Evolutionary conservation across 1,140 invertebrate genomes (phyloP).

Genomic region (Stenopsyche tienmushanensis): DNA sequence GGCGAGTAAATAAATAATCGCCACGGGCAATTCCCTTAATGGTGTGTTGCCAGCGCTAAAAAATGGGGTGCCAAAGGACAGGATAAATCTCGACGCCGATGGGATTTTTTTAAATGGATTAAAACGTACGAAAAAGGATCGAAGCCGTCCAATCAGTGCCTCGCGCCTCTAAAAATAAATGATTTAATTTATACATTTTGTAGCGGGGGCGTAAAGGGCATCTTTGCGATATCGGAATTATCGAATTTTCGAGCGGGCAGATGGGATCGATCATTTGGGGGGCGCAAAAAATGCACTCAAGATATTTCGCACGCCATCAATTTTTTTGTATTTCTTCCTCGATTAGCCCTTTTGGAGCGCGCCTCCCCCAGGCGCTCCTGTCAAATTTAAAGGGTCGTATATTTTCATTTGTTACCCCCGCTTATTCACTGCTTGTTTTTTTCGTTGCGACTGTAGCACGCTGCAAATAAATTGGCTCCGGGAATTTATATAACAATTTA

Average conservation of each 20-base stretch:
- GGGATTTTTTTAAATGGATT: conserved; percentile 37
- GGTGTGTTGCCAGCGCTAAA: conserved; percentile 40
- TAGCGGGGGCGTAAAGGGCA: too few species aligned
- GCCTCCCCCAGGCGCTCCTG: conserved; percentile 26
- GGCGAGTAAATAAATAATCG: conserved; percentile 29
- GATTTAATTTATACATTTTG: too few species aligned
- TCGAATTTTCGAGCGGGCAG: too few species aligned
- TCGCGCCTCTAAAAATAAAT: too few species aligned
- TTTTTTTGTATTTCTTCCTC: conserved; percentile 17
- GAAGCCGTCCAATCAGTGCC: conserved; percentile 20
- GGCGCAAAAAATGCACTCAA: background rate
- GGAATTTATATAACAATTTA: conserved; percentile 39
- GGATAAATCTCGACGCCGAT: conserved; percentile 37
- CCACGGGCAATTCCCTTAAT: conserved; percentile 39
- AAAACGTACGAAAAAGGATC: conserved; percentile 38
- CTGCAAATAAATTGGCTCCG: conserved; percentile 35
- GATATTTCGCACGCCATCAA: background rate
- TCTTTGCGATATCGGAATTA: background rate
- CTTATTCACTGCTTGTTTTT: conserved; percentile 26
- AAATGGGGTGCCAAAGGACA: conserved; percentile 40
- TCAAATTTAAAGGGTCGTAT: conserved; percentile 40
- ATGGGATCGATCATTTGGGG: background rate
- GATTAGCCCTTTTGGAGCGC: conserved; percentile 6
- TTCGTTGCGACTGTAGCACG: conserved; percentile 18
- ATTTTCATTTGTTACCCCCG: conserved; percentile 37